Base-by-base conservation (phyloP, 1,140 invertebrate species). In the Palaemon carinicauda region DNA sequence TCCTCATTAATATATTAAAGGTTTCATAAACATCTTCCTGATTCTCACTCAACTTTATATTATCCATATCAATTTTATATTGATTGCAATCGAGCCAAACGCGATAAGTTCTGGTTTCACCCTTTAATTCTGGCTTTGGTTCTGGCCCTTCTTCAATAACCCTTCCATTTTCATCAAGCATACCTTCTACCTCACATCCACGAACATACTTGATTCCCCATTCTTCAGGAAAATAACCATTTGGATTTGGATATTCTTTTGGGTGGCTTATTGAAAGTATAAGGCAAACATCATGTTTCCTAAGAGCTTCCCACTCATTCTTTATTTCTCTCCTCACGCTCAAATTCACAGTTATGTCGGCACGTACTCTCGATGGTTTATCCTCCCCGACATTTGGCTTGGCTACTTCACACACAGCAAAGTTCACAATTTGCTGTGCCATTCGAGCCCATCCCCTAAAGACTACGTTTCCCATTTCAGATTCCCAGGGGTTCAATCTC, bases 401-500 rank as follows among this genome's bases (percentile, higher is more conserved):
- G 5, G 93, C 93, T 33, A 92, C 92, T 92, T 99, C 97, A n/a
- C 99, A 96, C 21, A 99, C 96, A 15, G 96, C 96, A 92, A 99
- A 99, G 86, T 95, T 95, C 10, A 95, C 93, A 56, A 99, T 97
- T 0, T 97, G 97, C 90, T 99, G 96, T 2, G 98, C 98, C 98
- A 99, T 99, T 87, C 98, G 93, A 0, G 98, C 98, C 98, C 98
- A 99, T 21, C 98, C 98, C 10, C 97, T 97, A 92, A 98, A 99
- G 89, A 96, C 95, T 41, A 95, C 95, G 78, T 94, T 95, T 0
- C 94, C 95, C 91, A 98, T 96, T 93, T 99, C 97, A 12, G 96
- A 93, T 92, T 94, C 94, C 96, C 98, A 99, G 79, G 98, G 98
- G 90, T 97, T 96, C 90, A 99, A 93, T 89, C 98, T 94, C 90